phyloP scores from a whole-genome alignment of 1,140 invertebrate genomes.

The Paraescarpia echinospica region DNA sequence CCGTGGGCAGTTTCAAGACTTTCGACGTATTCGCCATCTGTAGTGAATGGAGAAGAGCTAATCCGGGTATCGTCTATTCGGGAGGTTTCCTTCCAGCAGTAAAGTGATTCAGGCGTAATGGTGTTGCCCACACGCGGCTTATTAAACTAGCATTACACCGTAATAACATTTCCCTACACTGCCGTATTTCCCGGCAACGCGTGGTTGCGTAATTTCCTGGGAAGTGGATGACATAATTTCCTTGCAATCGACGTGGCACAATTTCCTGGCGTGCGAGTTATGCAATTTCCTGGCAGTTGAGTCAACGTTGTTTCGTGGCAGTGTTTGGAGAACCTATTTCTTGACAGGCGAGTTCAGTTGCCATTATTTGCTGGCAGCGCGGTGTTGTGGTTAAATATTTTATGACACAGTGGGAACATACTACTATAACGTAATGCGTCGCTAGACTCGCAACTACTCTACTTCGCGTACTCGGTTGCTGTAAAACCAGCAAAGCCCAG shows the following conservation, averaged over 20 bases:
- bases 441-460: too few relatives aligned
- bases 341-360: not conserved
- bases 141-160: not conserved
- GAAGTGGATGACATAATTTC: not conserved
- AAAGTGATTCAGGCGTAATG: not conserved
- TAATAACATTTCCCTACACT: not conserved
- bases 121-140: not conserved
- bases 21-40: too few relatives aligned
- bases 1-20: too few relatives aligned
- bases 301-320: not conserved
- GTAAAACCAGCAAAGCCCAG: too few relatives aligned
- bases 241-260: not conserved
- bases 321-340: not conserved
- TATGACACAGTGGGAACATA: not conserved
- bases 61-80: not conserved
- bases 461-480: too few relatives aligned
- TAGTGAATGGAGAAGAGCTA: not conserved
- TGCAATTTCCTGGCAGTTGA: not conserved
- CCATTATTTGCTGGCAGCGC: not conserved
- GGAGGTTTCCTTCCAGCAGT: not conserved
- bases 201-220: not conserved
- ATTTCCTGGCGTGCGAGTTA: not conserved
- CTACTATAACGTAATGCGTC: too few relatives aligned
- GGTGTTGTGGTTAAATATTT: not conserved
- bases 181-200: not conserved